Conservation (phyloP, 2,797 vertebrate genomes). For the Pteropus rufus region DNA sequence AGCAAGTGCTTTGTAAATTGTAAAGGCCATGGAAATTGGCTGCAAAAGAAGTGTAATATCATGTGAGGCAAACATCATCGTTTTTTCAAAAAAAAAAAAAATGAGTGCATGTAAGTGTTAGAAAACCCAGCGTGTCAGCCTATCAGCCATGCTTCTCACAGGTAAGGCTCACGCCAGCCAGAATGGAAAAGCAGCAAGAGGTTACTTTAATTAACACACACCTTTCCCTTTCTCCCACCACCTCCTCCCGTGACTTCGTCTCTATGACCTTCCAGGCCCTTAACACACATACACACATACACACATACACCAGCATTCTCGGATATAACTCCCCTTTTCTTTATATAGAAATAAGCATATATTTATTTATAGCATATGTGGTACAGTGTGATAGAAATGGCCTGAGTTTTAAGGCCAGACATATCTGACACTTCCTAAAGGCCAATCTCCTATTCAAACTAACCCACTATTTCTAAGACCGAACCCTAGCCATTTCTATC, state of each 20-base stretch:
- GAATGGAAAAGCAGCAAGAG: not conserved
- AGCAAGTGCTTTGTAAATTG: not conserved
- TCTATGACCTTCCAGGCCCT: not conserved
- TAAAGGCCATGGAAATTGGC: not conserved
- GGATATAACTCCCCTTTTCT: not conserved
- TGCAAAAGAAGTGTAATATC: not conserved
- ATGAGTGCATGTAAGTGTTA: not conserved
- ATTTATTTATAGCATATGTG: not conserved
- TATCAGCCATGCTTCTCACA: not conserved
- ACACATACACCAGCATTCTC: not conserved
- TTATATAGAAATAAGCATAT: not conserved
- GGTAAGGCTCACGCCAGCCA: not conserved
- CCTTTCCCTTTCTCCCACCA: not conserved
- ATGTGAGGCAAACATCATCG: not conserved
- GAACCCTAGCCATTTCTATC: not conserved
- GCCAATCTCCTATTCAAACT: not conserved
- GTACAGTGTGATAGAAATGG: not conserved
- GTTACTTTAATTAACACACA: not conserved
- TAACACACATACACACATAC: not conserved
- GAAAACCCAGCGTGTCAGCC: not conserved
- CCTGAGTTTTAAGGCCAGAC: not conserved
- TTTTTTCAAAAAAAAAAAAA: conserved; percentile 10
- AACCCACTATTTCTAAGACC: not conserved
- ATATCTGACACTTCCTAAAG: not conserved
- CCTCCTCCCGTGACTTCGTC: not conserved